These are phyloP conservation scores for Uromys caudimaculatus DNA, from an alignment of 2,797 vertebrate genomes.

Conservation along the genomic window DNA sequence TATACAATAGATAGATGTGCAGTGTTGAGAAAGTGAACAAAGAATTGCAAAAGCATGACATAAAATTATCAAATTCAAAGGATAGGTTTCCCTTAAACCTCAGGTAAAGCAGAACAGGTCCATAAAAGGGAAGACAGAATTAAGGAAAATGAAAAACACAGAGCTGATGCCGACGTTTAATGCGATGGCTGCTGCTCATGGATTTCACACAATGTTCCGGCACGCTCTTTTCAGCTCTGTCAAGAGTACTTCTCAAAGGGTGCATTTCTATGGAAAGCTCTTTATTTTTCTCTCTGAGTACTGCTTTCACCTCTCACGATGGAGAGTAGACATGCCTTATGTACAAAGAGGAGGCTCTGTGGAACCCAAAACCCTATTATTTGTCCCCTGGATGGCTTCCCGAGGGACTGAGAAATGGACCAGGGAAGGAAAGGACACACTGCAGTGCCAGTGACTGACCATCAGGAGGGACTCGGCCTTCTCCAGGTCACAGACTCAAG, in stretches of 20 bases:
- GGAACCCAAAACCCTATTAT: not conserved
- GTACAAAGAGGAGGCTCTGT: not conserved
- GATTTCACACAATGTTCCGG: not conserved
- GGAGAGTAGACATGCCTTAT: not conserved
- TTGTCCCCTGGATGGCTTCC: not conserved
- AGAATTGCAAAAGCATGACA: slow-evolving; percentile 27
- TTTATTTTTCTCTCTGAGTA: slow-evolving; percentile 11
- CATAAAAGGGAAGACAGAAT: not conserved
- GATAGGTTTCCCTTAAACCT: not conserved
- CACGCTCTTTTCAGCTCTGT: not conserved
- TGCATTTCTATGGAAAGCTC: slow-evolving; percentile 33
- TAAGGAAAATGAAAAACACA: not conserved
- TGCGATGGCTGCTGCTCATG: not conserved
- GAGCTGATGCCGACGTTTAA: not conserved
- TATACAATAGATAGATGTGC: not conserved
- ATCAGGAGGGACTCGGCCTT: not conserved
- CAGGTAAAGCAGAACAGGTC: not conserved
- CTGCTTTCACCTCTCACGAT: not conserved
- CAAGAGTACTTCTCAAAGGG: not conserved
- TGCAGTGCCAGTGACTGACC: not conserved
- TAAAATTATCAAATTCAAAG: slow-evolving; percentile 44
- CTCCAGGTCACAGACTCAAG: not conserved
- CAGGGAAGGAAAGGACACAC: not conserved
- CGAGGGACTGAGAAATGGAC: not conserved
- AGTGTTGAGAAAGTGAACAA: not conserved